Evolutionary conservation across 1,140 invertebrate genomes (phyloP).

Genomic region (Forficula auricularia): DNA sequence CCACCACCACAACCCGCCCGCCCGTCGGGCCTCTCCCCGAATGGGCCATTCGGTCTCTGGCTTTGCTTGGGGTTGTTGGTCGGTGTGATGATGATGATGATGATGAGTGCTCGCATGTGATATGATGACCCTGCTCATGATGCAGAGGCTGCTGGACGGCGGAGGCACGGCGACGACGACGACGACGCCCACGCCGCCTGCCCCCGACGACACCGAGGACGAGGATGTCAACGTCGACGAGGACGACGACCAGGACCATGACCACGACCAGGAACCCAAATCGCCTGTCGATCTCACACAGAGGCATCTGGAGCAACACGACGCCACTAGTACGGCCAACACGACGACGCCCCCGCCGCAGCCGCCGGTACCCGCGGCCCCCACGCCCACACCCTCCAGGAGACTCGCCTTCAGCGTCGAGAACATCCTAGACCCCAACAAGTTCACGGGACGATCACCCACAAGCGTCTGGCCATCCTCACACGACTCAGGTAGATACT

Average conservation of each 20-base stretch:
- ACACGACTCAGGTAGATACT: background rate
- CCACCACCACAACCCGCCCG: too few relatives aligned
- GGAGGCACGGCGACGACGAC: background rate
- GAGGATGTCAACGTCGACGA: constrained; percentile 16
- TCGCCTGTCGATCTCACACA: constrained; percentile 9
- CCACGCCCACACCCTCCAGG: constrained; percentile 20
- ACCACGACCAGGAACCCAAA: constrained; percentile 17
- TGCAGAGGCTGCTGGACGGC: background rate
- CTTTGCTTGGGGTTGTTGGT: too few relatives aligned
- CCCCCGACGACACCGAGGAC: constrained; percentile 14
- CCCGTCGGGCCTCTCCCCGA: too few relatives aligned
- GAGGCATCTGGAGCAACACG: too few relatives aligned
- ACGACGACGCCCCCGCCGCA: constrained; percentile 22
- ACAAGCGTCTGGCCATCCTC: constrained; percentile 19
- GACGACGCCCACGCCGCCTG: constrained; percentile 10
- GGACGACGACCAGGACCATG: constrained; percentile 17
- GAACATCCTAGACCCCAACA: constrained; percentile 77
- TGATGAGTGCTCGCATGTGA: too few relatives aligned
- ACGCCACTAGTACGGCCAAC: background rate
- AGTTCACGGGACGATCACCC: constrained; percentile 54
- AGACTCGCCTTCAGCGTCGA: constrained; percentile 71
- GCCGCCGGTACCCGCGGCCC: constrained; percentile 22
- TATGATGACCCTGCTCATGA: too few relatives aligned
- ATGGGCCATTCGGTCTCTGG: too few relatives aligned
- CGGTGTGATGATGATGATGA: too few relatives aligned